Percentiles rank a stretch among this genome's conserved stretches.
Conservation (phyloP, 2,113 vertebrate genomes). For the Rhinoptilus africanus region DNA sequence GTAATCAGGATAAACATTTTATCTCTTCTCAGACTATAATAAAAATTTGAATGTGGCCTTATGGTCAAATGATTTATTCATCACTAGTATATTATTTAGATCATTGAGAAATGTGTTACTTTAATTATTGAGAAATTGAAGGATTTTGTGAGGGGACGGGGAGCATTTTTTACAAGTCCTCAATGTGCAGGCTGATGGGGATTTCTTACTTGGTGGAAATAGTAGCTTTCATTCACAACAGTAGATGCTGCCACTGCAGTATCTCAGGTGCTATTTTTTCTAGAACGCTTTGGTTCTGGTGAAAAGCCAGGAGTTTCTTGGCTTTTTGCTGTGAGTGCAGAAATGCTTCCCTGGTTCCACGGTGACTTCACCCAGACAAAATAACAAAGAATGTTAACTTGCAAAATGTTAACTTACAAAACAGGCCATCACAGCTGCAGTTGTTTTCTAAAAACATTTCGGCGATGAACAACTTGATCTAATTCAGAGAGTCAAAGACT, state of each 20-base stretch:
- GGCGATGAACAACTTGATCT: background rate
- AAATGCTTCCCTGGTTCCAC: no score
- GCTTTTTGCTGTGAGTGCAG: background rate
- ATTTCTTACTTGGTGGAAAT: background rate
- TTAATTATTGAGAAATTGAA: constrained; percentile 39
- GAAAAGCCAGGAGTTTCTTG: background rate
- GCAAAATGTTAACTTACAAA: constrained; percentile 3
- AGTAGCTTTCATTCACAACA: background rate
- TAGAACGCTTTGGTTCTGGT: background rate
- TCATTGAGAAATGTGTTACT: constrained; percentile 37
- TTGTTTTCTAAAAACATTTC: background rate
- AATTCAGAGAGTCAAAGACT: background rate
- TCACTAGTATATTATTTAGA: constrained; percentile 63
- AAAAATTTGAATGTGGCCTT: constrained; percentile 47
- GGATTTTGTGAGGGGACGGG: background rate
- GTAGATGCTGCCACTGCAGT: background rate
- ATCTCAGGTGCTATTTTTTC: background rate
- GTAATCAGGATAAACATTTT: constrained; percentile 14
- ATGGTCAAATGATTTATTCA: constrained; percentile 65
- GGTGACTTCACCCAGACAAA: background rate
- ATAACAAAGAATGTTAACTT: background rate
- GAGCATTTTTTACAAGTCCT: background rate
- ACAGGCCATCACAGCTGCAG: background rate
- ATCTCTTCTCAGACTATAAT: constrained; percentile 33
- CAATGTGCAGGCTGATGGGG: background rate